phyloP scores from a whole-genome alignment of 2,888 invertebrate genomes.

The Caradrina kadenii region DNA sequence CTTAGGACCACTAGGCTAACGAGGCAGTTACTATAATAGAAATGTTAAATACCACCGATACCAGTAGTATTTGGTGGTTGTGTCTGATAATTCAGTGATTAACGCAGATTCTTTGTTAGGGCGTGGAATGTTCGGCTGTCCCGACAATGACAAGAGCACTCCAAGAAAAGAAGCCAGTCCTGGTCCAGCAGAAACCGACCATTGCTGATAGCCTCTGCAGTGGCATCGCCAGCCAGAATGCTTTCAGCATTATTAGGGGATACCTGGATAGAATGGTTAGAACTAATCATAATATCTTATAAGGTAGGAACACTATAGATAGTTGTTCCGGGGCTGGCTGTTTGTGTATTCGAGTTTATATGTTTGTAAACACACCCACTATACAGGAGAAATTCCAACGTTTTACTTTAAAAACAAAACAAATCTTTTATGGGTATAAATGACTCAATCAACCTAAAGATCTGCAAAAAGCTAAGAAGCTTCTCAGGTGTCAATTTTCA shows the following conservation, averaged over 20 bases:
- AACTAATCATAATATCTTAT: background rate
- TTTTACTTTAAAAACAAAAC: no score
- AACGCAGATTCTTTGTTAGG: conserved; percentile 83
- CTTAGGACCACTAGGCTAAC: no score
- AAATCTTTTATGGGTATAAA: background rate
- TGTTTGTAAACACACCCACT: no score
- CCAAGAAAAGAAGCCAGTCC: conserved; percentile 92
- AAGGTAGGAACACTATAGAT: background rate
- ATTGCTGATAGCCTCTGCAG: conserved; percentile 95
- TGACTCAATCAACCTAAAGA: no score
- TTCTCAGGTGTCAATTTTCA: no score
- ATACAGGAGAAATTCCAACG: no score
- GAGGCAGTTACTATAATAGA: no score
- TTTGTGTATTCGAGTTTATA: no score
- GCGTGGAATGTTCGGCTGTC: conserved; percentile 96
- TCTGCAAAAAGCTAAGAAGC: no score
- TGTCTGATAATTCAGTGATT: background rate
- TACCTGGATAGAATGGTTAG: conserved; percentile 93
- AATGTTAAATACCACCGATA: no score
- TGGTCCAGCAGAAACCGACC: conserved; percentile 91
- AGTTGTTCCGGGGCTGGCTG: no score
- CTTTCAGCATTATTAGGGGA: conserved; percentile 92
- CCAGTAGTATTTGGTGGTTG: no score
- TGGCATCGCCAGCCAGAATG: conserved; percentile 94
- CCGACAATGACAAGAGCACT: conserved; percentile 94